Base-by-base conservation (phyloP, 2,888 invertebrate species). In the Metacarcinus magister region DNA sequence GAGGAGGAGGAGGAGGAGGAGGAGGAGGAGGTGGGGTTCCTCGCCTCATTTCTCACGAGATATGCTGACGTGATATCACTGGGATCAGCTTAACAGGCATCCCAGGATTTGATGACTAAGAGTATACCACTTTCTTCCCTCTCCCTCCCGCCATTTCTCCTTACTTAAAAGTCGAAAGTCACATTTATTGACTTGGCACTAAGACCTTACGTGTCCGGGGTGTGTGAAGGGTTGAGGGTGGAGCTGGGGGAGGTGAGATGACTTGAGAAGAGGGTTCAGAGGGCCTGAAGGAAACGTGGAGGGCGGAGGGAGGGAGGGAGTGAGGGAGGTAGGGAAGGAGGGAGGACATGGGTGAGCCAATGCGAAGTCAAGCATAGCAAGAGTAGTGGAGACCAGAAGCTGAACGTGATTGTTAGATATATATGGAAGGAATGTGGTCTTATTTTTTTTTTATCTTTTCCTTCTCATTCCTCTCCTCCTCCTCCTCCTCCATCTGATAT, bases 31-130 rank as follows among this genome's bases (percentile, higher is more conserved):
- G 39, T 39, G 39, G 39, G 67, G 67, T 32, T 32, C 28, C 82
- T 32, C 82, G 82, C 32, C 82, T 82, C 82, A 32, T 82, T 82
- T 82, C 82, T 82, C 82, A 28, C 82, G 32, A 82, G 82, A 32
- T 82, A 82, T 82, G 82, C 82, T 82, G 82, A 82, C 75, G 82
- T 23, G 82, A 82, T 82, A 82, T 82, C 82, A 13, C 32, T 32
- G 32, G 32, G 75, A 75, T 75, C 82, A 82, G 82, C 82, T 82
- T 75, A 82, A 82, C 82, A 82, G 82, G 82, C 82, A 32, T 82
- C 75, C 32, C 82, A 32, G 32, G 82, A 82, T 82, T 75, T 82
- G 82, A 82, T 32, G 32, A 82, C 32, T 54, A 10, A 32, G 82
- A 32, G 13, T 10, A 82, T 82, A 32, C 10, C 82, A 32, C 82